Evolutionary conservation across 2,113 vertebrate species (phyloP), one percentile per base, ranked within the genome.

Genomic region (Urocynchramus pylzowi): DNA sequence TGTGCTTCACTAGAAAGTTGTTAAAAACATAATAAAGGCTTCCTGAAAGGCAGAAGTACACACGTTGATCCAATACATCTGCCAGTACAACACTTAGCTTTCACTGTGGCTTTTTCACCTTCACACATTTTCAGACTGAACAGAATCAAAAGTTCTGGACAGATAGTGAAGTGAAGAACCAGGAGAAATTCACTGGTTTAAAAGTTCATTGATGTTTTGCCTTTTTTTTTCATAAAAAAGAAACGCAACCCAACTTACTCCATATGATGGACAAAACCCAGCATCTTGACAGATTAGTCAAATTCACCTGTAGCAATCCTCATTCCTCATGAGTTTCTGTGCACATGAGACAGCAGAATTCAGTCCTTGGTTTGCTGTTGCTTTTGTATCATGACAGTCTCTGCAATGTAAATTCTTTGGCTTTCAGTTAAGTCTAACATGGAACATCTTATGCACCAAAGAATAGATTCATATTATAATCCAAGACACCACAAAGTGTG

Each of bases 11-110:
- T 93, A 96, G 92, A 94, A 97, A 94, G 96, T 90, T 93, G 91
- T 93, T 97, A 83, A 86, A 96, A 97, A 96, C 17, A 4, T 91
- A 98, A 98, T 98, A 98, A 98, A 98, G 96, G 93, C 92, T 96
- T 97, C 94, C 76, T 97, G 94, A 92, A 97, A 97, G 96, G 97
- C 96, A 98, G 98, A 97, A 91, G 76, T 87, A 92, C 49, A 57
- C 61, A 70, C 3, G 47, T 50, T 79, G 89, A 84, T 87, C 76
- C 67, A 61, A 89, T 96, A 82, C 76, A 82, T 93, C 97, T 97
- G 97, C 96, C 95, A 56, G 83, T 89, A 86, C 81, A 90, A 81
- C 85, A 87, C 69, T 87, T 69, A 56, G 57, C 57, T 89, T 84
- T 90, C 88, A 81, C 49, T 81, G 85, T 75, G 92, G 49, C 86